Base-by-base conservation (phyloP, 2,113 vertebrate genomes). In the Tauraco erythrolophus region DNA sequence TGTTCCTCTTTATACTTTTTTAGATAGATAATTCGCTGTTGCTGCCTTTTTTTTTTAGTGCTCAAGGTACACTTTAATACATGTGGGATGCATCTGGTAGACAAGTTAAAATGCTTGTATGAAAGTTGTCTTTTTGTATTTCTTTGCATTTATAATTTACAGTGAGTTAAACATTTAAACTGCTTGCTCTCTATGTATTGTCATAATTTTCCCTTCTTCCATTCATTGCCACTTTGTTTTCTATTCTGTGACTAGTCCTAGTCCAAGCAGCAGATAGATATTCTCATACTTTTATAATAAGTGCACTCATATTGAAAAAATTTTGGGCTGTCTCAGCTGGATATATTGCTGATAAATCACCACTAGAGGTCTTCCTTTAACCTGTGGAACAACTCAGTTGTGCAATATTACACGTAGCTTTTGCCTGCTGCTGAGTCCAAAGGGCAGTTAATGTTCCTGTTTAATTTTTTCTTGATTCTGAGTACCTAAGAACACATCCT, bases 291-390 rank as follows among this genome's bases (percentile, higher is more conserved):
- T 88, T 41, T n/a, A 50, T 17, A 41, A 56, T 13, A 56, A 69
- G 28, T 65, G 11, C 14, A 54, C 39, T 60, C 33, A 24, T 9
- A 56, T n/a, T 50, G 41, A 15, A 72, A 66, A 41, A 70, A 61
- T 35, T 45, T 69, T 27, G 35, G 23, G 8, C 18, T 89, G 28
- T 30, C 56, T 37, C 54, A 62, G 19, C n/a, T n/a, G 21, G 2
- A 4, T 48, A 3, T n/a, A 27, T 56, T 87, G 76, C 30, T 5
- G 2, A 35, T 17, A 66, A 60, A 72, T 54, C 30, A 58, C 94
- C 94, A 85, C 90, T 57, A 92, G 96, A 92, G 80, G 88, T 89
- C 93, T 92, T 70, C 72, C 65, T 78, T 15, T 69, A 84, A 61
- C 45, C 15, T 62, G 11, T 5, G 37, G 62, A 46, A 45, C 30